These are phyloP conservation scores for Xestia xanthographa DNA, from an alignment of 2,888 invertebrate genomes.

Conservation along the genomic window DNA sequence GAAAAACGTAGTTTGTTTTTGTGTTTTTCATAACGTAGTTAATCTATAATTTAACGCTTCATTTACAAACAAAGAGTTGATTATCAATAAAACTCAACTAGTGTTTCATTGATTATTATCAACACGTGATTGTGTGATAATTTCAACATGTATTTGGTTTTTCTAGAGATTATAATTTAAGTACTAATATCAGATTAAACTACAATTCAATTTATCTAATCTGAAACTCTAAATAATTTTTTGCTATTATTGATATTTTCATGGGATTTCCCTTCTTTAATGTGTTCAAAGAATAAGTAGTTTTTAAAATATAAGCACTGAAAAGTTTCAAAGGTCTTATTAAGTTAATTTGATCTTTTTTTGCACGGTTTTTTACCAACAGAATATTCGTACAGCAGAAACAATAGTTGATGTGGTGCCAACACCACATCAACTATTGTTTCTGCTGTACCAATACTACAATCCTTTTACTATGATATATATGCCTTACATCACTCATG, in stretches of 20 bases:
- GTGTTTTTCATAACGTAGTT: not conserved
- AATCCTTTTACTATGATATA: not conserved
- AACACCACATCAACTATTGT: too few species aligned
- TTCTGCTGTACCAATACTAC: too few species aligned
- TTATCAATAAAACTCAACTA: not conserved
- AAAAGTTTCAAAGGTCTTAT: not conserved
- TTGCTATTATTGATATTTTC: not conserved
- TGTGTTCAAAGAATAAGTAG: not conserved
- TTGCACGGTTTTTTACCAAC: not conserved
- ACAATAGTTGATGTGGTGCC: not conserved
- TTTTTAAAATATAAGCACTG: not conserved
- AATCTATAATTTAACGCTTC: not conserved
- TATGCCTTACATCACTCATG: too few species aligned
- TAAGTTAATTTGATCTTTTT: not conserved
- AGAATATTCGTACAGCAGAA: not conserved
- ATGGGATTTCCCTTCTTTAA: not conserved
- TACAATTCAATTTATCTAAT: constrained; percentile 8
- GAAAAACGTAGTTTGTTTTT: not conserved
- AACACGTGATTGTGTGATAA: not conserved
- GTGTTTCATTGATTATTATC: not conserved
- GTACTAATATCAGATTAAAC: constrained; percentile 3
- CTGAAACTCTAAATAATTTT: not conserved
- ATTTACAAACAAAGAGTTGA: not conserved
- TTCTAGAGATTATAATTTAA: not conserved
- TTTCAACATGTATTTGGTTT: not conserved